Conservation (phyloP, 2,888 invertebrate genomes). For the Synergus itoensis region DNA sequence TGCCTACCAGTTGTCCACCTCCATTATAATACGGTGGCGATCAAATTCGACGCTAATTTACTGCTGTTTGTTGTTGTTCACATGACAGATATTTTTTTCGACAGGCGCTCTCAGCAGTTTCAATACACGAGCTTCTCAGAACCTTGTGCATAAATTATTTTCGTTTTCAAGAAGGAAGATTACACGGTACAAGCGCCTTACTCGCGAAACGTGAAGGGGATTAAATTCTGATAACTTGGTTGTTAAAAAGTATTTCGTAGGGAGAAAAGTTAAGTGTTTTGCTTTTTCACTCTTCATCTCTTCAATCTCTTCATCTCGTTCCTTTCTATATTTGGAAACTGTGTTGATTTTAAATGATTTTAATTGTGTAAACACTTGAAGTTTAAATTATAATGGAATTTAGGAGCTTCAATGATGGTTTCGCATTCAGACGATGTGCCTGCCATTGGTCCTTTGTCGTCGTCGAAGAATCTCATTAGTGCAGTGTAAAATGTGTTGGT, state of each 20-base stretch:
- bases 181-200: conserved; percentile 29
- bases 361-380: not conserved
- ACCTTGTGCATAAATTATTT: conserved; percentile 39
- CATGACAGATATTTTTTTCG: conserved; percentile 30
- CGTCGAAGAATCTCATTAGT: conserved; percentile 15
- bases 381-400: not conserved
- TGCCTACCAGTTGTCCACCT: conserved; percentile 42
- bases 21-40: not conserved
- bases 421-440: not conserved
- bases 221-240: conserved; percentile 20
- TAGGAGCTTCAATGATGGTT: not conserved
- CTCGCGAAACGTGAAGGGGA: not conserved
- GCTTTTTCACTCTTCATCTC: not conserved
- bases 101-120: not conserved
- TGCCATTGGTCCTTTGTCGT: not conserved
- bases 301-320: not conserved
- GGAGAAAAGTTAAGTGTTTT: not conserved
- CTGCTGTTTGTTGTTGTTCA: conserved; percentile 29
- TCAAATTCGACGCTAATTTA: conserved; percentile 40
- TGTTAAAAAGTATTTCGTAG: conserved; percentile 19
- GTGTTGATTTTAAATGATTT: not conserved
- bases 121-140: conserved; percentile 23
- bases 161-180: conserved; percentile 31
- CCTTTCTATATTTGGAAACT: not conserved
- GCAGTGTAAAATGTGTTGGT: not conserved